A percentile compares a stretch with the other conserved stretches of the same genome.
Conservation (phyloP, 2,888 invertebrate genomes). For the Atethmia centrago region DNA sequence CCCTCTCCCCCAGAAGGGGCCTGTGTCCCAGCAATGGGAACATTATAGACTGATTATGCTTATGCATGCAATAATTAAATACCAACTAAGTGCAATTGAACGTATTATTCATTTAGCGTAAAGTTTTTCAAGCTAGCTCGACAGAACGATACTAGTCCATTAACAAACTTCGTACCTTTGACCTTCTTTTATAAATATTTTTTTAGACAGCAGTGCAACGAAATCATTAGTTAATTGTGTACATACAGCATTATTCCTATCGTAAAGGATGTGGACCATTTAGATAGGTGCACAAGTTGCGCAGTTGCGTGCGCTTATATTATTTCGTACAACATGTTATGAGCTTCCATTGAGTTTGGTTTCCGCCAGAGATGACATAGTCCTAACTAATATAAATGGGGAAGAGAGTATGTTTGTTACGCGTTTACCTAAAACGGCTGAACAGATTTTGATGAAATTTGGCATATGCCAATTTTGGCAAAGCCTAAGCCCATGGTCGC, state of each 20-base stretch:
- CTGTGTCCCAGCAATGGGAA: no score
- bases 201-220: slow-evolving; percentile 21
- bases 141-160: no score
- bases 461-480: no score
- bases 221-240: slow-evolving; percentile 54
- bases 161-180: no score
- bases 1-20: no score
- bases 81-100: not conserved
- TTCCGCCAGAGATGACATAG: slow-evolving; percentile 38
- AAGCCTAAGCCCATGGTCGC: no score
- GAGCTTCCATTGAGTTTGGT: not conserved
- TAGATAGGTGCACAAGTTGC: slow-evolving; percentile 65
- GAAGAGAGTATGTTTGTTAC: no score
- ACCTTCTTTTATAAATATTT: slow-evolving; percentile 21
- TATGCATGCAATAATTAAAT: not conserved
- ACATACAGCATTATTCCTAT: slow-evolving; percentile 35
- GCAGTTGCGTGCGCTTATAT: slow-evolving; percentile 37
- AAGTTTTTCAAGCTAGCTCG: not conserved
- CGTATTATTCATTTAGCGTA: not conserved
- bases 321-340: slow-evolving; percentile 28
- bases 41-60: no score
- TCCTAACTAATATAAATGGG: no score
- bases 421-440: no score
- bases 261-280: slow-evolving; percentile 68
- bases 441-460: no score